phyloP scores from a whole-genome alignment of 2,888 invertebrate genomes.

The Dexiosoma caninum region DNA sequence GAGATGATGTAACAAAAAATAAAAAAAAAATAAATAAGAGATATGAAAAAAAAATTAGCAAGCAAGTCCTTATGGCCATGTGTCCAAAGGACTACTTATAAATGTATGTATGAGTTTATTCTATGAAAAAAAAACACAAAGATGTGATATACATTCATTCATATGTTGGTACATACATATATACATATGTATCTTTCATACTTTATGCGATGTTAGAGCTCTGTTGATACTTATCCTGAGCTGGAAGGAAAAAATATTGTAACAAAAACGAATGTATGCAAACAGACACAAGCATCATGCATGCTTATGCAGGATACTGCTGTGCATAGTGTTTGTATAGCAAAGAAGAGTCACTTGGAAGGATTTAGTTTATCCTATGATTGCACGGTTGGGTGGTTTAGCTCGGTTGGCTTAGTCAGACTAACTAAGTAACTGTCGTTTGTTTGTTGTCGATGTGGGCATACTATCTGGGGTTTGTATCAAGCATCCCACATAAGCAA shows the following conservation, averaged over 20 bases:
- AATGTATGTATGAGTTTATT: neutral
- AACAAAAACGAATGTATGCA: slow-evolving; percentile 9
- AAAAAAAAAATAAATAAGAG: too few relatives aligned
- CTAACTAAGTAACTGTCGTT: slow-evolving; percentile 61
- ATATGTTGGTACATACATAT: too few relatives aligned
- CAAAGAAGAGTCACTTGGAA: slow-evolving; percentile 60
- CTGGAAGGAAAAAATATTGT: slow-evolving; percentile 54
- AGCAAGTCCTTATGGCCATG: slow-evolving; percentile 27
- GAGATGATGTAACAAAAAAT: slow-evolving; percentile 15
- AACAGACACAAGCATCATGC: neutral
- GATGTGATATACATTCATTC: too few relatives aligned
- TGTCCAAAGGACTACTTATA: neutral
- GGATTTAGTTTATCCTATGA: slow-evolving; percentile 65
- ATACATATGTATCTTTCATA: slow-evolving; percentile 18
- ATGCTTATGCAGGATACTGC: slow-evolving; percentile 19
- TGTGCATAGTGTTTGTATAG: neutral
- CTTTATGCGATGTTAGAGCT: slow-evolving; percentile 55
- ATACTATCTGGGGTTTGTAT: slow-evolving; percentile 64
- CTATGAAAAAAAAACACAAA: slow-evolving; percentile 32
- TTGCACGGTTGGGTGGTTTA: slow-evolving; percentile 64
- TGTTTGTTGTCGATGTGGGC: slow-evolving; percentile 58
- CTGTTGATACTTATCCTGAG: slow-evolving; percentile 61
- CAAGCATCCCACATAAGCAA: slow-evolving; percentile 66
- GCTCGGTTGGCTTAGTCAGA: slow-evolving; percentile 64
- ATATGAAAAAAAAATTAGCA: slow-evolving; percentile 29